Evolutionary conservation across 2,888 invertebrate genomes (phyloP).

Genomic region (Scaptodrosophila latifasciaeformis): DNA sequence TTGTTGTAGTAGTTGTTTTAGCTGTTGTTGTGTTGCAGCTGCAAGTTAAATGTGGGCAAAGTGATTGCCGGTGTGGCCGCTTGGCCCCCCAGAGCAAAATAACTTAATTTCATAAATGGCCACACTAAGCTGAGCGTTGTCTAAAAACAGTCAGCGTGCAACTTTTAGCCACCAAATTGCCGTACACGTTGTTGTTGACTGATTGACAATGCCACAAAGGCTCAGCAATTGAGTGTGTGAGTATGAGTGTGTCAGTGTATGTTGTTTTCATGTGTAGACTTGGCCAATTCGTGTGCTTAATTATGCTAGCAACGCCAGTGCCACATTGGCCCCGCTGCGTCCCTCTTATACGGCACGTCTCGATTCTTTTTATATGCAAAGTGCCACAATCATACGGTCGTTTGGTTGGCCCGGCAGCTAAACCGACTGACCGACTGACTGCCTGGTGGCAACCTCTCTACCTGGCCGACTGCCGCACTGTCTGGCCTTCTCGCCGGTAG

Average conservation of each 20-base stretch:
- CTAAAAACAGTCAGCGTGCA: slow-evolving; percentile 23
- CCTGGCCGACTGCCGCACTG: background rate
- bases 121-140: slow-evolving; percentile 31
- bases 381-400: slow-evolving; percentile 5
- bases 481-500: slow-evolving; percentile 23
- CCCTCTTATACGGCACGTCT: slow-evolving; percentile 1
- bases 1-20: slow-evolving; percentile 15
- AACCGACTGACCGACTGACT: background rate
- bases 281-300: slow-evolving; percentile 64
- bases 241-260: slow-evolving; percentile 21
- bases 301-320: slow-evolving; percentile 40
- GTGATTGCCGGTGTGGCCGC: slow-evolving; percentile 2
- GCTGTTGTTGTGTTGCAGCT: slow-evolving; percentile 27
- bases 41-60: slow-evolving; percentile 6
- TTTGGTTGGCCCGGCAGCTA: background rate
- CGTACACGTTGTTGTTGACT: slow-evolving; percentile 39
- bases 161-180: slow-evolving; percentile 56
- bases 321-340: background rate
- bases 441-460: no score
- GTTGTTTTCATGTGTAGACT: slow-evolving; percentile 49
- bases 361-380: slow-evolving; percentile 32
- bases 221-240: slow-evolving; percentile 8
- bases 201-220: slow-evolving; percentile 41
- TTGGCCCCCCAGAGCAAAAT: slow-evolving; percentile 70
- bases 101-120: slow-evolving; percentile 74